Conservation (phyloP, 2,888 invertebrate genomes). For the Eulithis testata region DNA sequence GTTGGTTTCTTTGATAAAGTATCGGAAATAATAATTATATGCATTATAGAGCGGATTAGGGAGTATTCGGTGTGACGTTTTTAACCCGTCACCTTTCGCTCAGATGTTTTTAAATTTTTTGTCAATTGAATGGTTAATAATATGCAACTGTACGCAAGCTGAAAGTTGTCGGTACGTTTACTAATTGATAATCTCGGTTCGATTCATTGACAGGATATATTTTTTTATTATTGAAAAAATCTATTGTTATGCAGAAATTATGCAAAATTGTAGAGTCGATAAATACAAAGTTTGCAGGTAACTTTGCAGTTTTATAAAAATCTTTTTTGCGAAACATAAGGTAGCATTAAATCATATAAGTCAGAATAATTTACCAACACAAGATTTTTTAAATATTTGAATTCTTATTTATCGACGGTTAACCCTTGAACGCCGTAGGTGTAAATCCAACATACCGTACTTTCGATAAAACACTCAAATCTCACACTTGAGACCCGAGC, state of each 20-base stretch:
- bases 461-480: constrained; percentile 68
- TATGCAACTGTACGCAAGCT: constrained; percentile 74
- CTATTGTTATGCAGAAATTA: constrained; percentile 47
- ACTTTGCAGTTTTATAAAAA: not conserved
- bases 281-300: not conserved
- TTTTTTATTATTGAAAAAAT: constrained; percentile 44
- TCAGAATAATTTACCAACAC: not conserved
- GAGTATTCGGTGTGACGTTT: constrained; percentile 75
- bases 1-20: constrained; percentile 80
- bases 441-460: constrained; percentile 68
- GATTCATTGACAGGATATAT: constrained; percentile 55
- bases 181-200: constrained; percentile 65
- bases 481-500: constrained; percentile 51
- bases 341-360: constrained; percentile 26
- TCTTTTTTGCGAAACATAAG: not conserved
- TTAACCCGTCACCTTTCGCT: constrained; percentile 80
- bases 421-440: constrained; percentile 77
- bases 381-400: constrained; percentile 13
- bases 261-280: constrained; percentile 29
- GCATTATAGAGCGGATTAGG: constrained; percentile 82
- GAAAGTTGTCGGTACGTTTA: constrained; percentile 58
- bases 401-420: constrained; percentile 55
- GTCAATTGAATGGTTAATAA: constrained; percentile 68
- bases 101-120: constrained; percentile 70
- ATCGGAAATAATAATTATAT: constrained; percentile 85